Evolutionary conservation across 2,113 vertebrate species (phyloP).

Genomic region (Sceloporus undulatus): DNA sequence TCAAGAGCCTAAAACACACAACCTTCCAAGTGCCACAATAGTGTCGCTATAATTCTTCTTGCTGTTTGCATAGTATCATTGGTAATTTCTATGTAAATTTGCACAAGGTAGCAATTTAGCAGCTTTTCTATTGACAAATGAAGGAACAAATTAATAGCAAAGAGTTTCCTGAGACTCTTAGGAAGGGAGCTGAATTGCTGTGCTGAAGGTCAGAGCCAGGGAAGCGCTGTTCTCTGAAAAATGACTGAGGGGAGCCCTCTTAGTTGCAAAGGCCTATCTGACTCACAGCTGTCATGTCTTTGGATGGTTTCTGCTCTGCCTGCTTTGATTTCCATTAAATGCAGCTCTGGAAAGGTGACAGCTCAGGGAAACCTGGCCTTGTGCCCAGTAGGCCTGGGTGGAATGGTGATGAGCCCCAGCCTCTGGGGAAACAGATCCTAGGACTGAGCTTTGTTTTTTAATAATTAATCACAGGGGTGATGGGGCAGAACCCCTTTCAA

Average conservation of each 20-base stretch:
- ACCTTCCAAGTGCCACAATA: constrained; percentile 11
- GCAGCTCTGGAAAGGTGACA: constrained; percentile 14
- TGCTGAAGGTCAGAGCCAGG: constrained; percentile 56
- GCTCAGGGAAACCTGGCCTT: constrained; percentile 21
- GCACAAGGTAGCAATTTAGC: constrained; percentile 72
- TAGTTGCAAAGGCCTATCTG: background rate
- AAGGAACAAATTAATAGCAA: constrained; percentile 67
- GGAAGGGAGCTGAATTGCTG: constrained; percentile 41
- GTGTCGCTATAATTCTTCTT: too few relatives aligned
- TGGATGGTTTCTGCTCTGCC: background rate
- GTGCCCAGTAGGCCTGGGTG: background rate
- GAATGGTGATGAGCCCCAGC: constrained; percentile 4
- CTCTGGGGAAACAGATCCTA: background rate
- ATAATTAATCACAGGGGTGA: constrained; percentile 36
- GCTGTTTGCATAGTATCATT: constrained; percentile 65
- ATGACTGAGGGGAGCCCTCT: constrained; percentile 16
- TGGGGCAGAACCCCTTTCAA: background rate
- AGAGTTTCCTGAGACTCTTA: constrained; percentile 59
- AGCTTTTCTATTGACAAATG: constrained; percentile 76
- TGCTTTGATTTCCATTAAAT: constrained; percentile 28
- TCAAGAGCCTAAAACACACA: constrained; percentile 4
- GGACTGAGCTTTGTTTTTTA: constrained; percentile 31
- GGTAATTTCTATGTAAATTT: constrained; percentile 80
- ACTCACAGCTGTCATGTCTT: constrained; percentile 35
- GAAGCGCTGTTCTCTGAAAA: constrained; percentile 9